Base-by-base conservation (phyloP, 1,140 invertebrate species). In the Aphelinus certus region DNA sequence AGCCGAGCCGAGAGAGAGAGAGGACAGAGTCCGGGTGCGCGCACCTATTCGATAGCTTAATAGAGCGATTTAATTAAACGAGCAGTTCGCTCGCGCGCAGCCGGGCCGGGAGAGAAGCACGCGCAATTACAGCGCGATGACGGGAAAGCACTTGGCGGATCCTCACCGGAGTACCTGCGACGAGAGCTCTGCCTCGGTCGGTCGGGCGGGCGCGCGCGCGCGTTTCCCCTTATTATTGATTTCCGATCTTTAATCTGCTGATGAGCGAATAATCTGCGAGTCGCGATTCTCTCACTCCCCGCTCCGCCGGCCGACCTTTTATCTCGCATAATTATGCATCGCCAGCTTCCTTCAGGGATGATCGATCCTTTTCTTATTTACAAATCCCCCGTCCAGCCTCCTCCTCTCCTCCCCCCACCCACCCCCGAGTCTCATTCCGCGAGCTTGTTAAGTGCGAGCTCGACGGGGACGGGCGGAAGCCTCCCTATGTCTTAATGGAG, bases 31-130 rank as follows among this genome's bases (percentile, higher is more conserved):
- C 63, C 75, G 75, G 77, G 69, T 67, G 58, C 62, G 79, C 75
- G 80, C 78, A 82, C 82, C 80, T 74, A 75, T 72, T 82, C 76
- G 76, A 81, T 79, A 76, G 74, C 78, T 83, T 83, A 82, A 82
- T 83, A 83, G 79, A 82, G 77, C 81, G 81, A 83, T 83, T 83
- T 83, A 82, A 82, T 83, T 82, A 83, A 83, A 82, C 77, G 78
- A 78, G 79, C 72, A 77, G 71, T 81, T 81, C 73, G 76, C 75
- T 72, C 63, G 26, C 26, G 26, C 26, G 26, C 26, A 26, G 26
- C 26, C 26, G 26, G 26, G 26, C 26, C 26, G 73, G 58, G 71
- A 73, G 62, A 9, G 71, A 68, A 74, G 63, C 76, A 61, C 73
- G 76, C 65, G 74, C 79, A 80, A 80, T 80, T 81, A 81, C 75